These are phyloP conservation scores for Mus spicilegus DNA, from an alignment of 2,113 vertebrate genomes.

Conservation along the genomic window DNA sequence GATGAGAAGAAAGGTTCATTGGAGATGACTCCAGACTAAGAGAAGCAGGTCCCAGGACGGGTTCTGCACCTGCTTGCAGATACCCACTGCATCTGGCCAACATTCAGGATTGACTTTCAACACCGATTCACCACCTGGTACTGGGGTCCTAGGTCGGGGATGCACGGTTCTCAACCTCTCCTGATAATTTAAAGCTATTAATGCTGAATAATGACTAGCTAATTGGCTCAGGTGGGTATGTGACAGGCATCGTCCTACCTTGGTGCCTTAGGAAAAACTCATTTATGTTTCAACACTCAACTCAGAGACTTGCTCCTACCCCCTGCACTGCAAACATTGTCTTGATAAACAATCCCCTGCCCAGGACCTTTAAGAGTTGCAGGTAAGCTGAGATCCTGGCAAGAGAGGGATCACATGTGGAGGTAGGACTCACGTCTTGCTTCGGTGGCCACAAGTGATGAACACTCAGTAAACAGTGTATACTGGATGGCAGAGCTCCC, in stretches of 20 bases:
- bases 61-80: neutral
- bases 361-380: neutral
- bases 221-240: neutral
- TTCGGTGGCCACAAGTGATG: neutral
- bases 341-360: neutral
- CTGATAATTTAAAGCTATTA: neutral
- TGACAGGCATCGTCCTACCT: neutral
- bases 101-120: neutral
- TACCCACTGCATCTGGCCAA: neutral
- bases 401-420: neutral
- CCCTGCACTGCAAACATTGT: neutral
- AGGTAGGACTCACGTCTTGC: neutral
- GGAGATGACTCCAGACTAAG: neutral
- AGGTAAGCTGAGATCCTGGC: neutral
- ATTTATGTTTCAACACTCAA: slow-evolving; percentile 12
- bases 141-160: neutral
- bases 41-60: neutral
- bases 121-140: neutral
- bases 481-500: neutral
- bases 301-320: neutral
- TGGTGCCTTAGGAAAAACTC: neutral
- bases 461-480: neutral
- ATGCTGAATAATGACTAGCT: neutral
- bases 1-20: neutral
- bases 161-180: neutral